Conservation (phyloP, 2,113 vertebrate species). For the Colius striatus region DNA sequence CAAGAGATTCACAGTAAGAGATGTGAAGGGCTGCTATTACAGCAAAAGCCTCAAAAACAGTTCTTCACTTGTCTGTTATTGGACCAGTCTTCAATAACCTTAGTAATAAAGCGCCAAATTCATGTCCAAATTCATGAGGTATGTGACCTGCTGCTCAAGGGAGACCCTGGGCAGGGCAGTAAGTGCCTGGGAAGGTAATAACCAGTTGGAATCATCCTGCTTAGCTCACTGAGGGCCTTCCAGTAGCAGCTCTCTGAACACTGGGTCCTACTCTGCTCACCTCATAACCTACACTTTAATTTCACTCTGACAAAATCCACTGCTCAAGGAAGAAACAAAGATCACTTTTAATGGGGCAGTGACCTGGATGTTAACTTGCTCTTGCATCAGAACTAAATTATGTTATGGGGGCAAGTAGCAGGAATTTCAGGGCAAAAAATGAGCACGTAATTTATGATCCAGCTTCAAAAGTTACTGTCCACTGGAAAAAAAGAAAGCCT, state of each 20-base stretch:
- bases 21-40: neutral
- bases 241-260: neutral
- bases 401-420: neutral
- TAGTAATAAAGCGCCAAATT: rapidly evolving
- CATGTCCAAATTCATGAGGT: no score
- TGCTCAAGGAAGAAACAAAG: neutral
- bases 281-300: neutral
- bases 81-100: neutral
- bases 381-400: neutral
- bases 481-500: neutral
- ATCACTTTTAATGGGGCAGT: neutral
- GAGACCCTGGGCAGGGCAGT: no score
- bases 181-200: neutral
- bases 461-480: neutral
- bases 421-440: neutral
- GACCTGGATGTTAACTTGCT: neutral
- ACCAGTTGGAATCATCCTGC: neutral
- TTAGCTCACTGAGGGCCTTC: neutral
- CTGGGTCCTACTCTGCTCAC: neutral
- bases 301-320: neutral
- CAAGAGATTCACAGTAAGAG: neutral
- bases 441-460: neutral
- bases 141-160: rapidly evolving
- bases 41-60: neutral
- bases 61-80: neutral